A percentile compares a stretch with the other conserved stretches of the same genome.
These are phyloP conservation scores for Eunapius fragilis DNA, from an alignment of 37 sponge, comb jelly and placozoan species.

Conservation along the genomic window DNA sequence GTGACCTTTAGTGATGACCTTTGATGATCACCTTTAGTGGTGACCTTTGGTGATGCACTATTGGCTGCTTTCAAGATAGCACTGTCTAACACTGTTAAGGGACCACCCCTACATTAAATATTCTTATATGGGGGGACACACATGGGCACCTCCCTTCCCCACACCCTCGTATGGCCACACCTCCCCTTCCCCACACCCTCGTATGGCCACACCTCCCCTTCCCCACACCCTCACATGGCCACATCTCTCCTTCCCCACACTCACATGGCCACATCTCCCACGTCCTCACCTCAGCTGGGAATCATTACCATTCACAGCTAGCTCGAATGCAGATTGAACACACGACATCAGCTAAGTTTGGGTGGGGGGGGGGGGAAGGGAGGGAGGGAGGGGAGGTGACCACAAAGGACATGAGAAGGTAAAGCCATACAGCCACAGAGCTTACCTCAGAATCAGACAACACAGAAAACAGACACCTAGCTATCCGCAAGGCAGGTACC, in stretches of 20 bases:
- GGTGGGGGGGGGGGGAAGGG: no score
- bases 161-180: not conserved
- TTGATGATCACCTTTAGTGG: no score
- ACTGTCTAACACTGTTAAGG: no score
- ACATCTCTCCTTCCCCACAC: not conserved
- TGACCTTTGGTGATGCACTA: no score
- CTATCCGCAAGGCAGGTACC: not conserved
- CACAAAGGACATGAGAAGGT: no score
- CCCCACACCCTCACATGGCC: slow-evolving; percentile 2
- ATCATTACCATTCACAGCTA: not conserved
- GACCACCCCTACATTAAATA: no score
- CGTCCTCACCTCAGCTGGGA: not conserved
- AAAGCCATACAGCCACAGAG: not conserved
- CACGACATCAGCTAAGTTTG: not conserved
- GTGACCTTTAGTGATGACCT: no score
- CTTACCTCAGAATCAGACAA: not conserved
- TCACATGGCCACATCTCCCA: not conserved
- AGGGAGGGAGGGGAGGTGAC: no score
- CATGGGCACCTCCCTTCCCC: no score
- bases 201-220: not conserved
- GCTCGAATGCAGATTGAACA: not conserved
- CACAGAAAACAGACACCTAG: not conserved
- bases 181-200: not conserved
- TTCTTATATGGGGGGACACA: no score
- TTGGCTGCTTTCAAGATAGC: no score